These are phyloP conservation scores for Epistrophella euchroma DNA, from an alignment of 2,888 invertebrate genomes.

Conservation along the genomic window DNA sequence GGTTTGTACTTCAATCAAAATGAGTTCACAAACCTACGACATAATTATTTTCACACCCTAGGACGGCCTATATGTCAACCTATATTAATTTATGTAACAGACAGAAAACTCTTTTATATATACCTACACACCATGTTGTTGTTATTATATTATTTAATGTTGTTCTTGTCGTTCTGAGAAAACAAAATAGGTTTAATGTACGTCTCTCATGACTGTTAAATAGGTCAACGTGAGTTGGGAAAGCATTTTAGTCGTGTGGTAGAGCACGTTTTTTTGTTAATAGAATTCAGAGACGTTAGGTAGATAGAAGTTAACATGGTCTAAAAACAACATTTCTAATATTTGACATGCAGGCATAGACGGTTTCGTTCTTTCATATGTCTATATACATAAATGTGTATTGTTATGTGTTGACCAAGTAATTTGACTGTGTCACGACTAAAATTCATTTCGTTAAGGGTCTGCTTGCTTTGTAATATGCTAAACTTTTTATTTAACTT, in stretches of 20 bases:
- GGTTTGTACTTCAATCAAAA: constrained; percentile 1
- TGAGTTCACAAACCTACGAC: constrained; percentile 43
- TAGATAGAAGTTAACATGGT: constrained; percentile 35
- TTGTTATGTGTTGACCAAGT: constrained; percentile 38
- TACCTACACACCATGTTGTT: neutral
- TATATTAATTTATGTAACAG: neutral
- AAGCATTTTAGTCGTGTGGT: constrained; percentile 47
- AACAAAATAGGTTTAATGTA: neutral
- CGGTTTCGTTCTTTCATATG: neutral
- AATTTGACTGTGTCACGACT: constrained; percentile 63
- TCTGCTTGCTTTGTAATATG: constrained; percentile 22
- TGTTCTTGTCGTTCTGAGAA: neutral
- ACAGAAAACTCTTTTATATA: constrained; percentile 10
- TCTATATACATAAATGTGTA: neutral
- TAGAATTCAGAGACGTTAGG: neutral
- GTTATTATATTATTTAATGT: neutral
- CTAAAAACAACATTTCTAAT: constrained; percentile 19
- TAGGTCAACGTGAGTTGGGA: constrained; percentile 62
- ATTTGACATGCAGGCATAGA: constrained; percentile 27
- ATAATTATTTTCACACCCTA: constrained; percentile 57
- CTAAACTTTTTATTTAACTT: constrained; percentile 12
- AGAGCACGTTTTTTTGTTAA: constrained; percentile 39
- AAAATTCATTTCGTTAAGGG: constrained; percentile 49
- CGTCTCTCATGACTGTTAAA: constrained; percentile 31
- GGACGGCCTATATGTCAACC: neutral